These are phyloP conservation scores for Rhyzopertha dominica DNA, from an alignment of 1,140 invertebrate genomes.

Conservation along the genomic window DNA sequence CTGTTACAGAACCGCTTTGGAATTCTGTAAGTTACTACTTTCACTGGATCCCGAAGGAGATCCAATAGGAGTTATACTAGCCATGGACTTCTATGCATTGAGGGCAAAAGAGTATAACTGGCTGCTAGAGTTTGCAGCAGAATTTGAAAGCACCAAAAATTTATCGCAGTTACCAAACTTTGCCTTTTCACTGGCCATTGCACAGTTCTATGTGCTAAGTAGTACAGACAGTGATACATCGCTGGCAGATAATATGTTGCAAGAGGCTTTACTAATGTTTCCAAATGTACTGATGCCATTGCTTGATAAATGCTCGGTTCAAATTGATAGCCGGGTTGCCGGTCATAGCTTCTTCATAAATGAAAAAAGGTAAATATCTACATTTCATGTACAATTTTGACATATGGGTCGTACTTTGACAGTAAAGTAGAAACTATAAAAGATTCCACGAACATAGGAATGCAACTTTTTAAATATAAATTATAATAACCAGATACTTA, in stretches of 20 bases:
- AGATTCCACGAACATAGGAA: too few species aligned
- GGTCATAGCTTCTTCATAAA: constrained; percentile 50
- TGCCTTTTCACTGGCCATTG: constrained; percentile 77
- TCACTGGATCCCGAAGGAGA: constrained; percentile 80
- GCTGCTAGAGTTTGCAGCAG: constrained; percentile 65
- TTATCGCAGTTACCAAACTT: constrained; percentile 82
- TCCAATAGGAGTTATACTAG: constrained; percentile 73
- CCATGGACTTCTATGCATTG: constrained; percentile 85
- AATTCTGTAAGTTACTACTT: constrained; percentile 70
- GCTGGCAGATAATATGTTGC: constrained; percentile 57
- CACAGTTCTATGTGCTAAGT: constrained; percentile 57
- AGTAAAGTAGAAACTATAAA: too few species aligned
- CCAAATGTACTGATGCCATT: constrained; percentile 69
- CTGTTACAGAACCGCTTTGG: constrained; percentile 75
- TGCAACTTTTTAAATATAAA: too few species aligned
- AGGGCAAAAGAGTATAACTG: constrained; percentile 77
- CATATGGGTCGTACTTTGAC: constrained; percentile 5
- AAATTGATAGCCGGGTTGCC: constrained; percentile 60
- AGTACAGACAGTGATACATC: constrained; percentile 41
- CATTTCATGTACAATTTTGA: not conserved
- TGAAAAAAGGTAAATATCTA: constrained; percentile 32
- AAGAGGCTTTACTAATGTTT: constrained; percentile 79
- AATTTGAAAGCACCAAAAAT: constrained; percentile 64
- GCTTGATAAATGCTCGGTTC: constrained; percentile 72
- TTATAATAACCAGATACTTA: too few species aligned